Percentiles rank a stretch among this genome's conserved stretches.
Conservation (phyloP, 92 coral and sea anemone species). For the Porites lobata region DNA sequence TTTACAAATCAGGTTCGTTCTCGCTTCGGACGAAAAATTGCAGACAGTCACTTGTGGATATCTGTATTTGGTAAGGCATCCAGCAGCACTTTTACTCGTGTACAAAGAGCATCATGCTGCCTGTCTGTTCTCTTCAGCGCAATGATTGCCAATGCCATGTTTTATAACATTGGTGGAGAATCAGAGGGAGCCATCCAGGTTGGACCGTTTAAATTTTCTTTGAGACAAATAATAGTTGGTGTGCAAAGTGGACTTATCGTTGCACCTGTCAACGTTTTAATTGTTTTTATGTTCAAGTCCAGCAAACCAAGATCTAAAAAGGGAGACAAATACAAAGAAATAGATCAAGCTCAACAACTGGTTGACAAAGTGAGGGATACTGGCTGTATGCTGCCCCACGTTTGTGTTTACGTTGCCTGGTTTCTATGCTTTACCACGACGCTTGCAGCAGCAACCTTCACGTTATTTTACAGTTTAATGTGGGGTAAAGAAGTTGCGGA, state of each 20-base stretch:
- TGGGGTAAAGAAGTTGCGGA: constrained; percentile 77
- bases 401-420: constrained; percentile 75
- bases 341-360: neutral
- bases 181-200: constrained; percentile 45
- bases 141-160: constrained; percentile 78
- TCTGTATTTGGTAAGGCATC: constrained; percentile 68
- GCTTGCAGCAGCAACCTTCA: constrained; percentile 70
- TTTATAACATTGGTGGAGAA: constrained; percentile 64
- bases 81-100: constrained; percentile 64
- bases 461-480: constrained; percentile 75
- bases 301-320: constrained; percentile 29
- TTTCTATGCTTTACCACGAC: constrained; percentile 53
- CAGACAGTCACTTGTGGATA: constrained; percentile 80
- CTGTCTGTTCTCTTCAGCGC: constrained; percentile 61
- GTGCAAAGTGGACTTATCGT: constrained; percentile 71
- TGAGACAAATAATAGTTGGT: constrained; percentile 68
- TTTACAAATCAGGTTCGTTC: constrained; percentile 66
- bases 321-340: neutral
- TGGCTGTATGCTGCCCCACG: constrained; percentile 67
- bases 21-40: constrained; percentile 51
- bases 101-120: constrained; percentile 78
- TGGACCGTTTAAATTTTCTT: constrained; percentile 67
- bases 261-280: constrained; percentile 66
- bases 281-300: constrained; percentile 36
- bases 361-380: constrained; percentile 14